phyloP scores from a whole-genome alignment of 2,797 vertebrate genomes.

The Halcyon badia region DNA sequence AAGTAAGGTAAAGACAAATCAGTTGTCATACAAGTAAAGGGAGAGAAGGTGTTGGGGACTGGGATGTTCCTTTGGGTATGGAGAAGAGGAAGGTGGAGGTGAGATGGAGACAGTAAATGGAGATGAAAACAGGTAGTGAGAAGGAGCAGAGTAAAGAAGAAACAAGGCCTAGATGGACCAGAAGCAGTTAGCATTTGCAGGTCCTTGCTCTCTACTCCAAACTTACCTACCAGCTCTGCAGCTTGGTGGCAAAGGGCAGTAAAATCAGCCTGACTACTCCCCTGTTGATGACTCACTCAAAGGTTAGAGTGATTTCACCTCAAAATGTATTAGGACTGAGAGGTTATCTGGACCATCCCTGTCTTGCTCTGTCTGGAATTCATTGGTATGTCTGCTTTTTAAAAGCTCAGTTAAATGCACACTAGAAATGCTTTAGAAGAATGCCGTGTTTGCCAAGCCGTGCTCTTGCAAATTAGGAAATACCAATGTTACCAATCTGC shows the following conservation, averaged over 20 bases:
- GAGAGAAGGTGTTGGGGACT: not conserved
- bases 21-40: not conserved
- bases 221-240: not conserved
- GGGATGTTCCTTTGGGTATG: not conserved
- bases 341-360: slow-evolving; percentile 49
- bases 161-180: not conserved
- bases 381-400: not conserved
- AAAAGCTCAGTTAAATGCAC: slow-evolving; percentile 8
- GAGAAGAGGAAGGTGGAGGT: not conserved
- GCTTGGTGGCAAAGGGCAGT: not conserved
- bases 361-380: not conserved
- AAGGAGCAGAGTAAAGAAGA: not conserved
- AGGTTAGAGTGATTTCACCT: slow-evolving; percentile 25
- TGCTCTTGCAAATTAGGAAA: not conserved
- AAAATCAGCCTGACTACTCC: not conserved
- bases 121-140: not conserved
- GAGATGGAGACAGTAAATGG: not conserved
- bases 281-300: not conserved
- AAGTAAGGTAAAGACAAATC: not conserved
- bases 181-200: not conserved
- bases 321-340: not conserved
- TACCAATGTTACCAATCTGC: not conserved
- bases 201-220: not conserved
- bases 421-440: not conserved
- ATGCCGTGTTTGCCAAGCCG: not conserved